These are phyloP conservation scores for Punctoribates punctum DNA, from an alignment of 2,888 invertebrate species.

Conservation along the genomic window DNA sequence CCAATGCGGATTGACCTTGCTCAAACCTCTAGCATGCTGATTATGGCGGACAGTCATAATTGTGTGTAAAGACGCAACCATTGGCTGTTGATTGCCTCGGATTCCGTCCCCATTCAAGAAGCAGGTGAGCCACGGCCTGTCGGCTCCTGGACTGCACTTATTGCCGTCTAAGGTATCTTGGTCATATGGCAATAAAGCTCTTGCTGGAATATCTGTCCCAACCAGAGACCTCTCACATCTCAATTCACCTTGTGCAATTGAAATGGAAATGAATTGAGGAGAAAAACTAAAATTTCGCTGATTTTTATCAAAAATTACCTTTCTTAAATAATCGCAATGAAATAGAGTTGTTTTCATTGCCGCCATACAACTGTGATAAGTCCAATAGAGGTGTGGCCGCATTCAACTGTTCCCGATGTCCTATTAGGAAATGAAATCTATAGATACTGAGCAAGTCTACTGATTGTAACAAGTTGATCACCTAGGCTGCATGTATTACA, in stretches of 20 bases:
- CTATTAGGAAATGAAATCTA: not conserved
- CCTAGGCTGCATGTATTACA: not conserved
- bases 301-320: no score
- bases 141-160: conserved; percentile 32
- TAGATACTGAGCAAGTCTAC: not conserved
- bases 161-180: conserved; percentile 7
- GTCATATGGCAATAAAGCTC: conserved; percentile 22
- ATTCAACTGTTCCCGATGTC: not conserved
- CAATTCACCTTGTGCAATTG: no score
- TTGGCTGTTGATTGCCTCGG: conserved; percentile 41
- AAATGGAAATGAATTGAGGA: no score
- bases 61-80: conserved; percentile 22
- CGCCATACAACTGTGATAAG: not conserved
- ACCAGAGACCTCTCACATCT: no score
- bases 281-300: no score
- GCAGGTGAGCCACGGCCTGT: conserved; percentile 36
- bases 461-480: not conserved
- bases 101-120: conserved; percentile 42
- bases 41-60: conserved; percentile 66
- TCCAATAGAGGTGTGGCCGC: not conserved
- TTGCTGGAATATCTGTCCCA: not conserved
- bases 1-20: conserved; percentile 69
- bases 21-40: conserved; percentile 63
- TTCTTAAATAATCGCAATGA: not conserved
- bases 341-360: not conserved